Evolutionary conservation across 2,113 vertebrate species (phyloP).

Genomic region (Laticauda colubrina): DNA sequence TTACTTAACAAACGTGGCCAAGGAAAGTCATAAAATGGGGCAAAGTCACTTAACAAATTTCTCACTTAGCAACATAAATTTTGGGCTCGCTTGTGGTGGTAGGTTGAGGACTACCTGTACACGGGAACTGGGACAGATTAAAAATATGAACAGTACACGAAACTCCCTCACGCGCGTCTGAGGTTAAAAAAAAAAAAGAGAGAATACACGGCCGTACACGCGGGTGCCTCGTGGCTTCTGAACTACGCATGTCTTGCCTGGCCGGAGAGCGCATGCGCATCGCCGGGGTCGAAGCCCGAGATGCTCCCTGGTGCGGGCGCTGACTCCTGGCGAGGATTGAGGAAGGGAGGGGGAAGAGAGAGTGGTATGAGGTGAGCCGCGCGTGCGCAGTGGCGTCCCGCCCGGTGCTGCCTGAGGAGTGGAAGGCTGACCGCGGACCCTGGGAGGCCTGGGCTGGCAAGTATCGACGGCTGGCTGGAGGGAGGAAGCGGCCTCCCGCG

Average conservation of each 20-base stretch:
- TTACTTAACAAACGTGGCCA: too few relatives aligned
- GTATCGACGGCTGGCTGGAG: background rate
- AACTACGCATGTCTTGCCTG: background rate
- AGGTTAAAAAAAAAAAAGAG: background rate
- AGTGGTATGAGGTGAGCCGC: background rate
- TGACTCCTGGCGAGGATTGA: background rate
- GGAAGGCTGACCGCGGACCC: background rate
- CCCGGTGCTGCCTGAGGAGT: background rate
- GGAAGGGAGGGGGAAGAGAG: background rate
- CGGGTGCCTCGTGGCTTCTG: too few relatives aligned
- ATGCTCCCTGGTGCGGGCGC: fast-evolving
- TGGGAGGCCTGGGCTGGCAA: conserved; percentile 10
- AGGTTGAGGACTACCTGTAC: too few relatives aligned
- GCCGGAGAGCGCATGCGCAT: background rate
- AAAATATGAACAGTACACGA: background rate
- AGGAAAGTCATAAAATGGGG: too few relatives aligned
- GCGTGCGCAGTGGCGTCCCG: background rate
- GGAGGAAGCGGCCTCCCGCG: background rate
- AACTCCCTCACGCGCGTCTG: background rate
- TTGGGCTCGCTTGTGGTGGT: too few relatives aligned
- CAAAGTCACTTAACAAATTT: too few relatives aligned
- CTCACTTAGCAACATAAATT: too few relatives aligned
- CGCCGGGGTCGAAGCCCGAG: background rate
- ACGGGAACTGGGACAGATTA: too few relatives aligned
- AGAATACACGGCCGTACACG: background rate